These are phyloP conservation scores for Onychomys arenicola DNA, from an alignment of 2,797 vertebrate genomes.

Conservation along the genomic window DNA sequence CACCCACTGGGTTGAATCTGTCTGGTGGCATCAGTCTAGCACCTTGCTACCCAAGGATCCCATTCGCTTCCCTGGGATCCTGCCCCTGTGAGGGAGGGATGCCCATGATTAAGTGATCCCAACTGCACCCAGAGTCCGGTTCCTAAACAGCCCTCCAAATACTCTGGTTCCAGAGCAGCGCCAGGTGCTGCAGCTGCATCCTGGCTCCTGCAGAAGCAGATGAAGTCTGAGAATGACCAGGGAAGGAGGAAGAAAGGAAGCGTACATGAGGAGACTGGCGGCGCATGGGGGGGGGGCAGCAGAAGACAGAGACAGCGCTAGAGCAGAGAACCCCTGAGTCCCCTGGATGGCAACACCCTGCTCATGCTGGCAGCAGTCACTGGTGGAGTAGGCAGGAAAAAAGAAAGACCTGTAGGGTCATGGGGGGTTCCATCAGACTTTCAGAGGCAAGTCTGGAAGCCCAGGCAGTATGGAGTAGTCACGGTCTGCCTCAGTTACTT, in stretches of 20 bases:
- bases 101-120: neutral
- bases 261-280: neutral
- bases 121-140: neutral
- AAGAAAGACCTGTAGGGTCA: neutral
- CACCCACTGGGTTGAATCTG: neutral
- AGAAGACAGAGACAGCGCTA: neutral
- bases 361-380: neutral
- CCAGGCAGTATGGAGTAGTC: neutral
- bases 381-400: neutral
- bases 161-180: neutral
- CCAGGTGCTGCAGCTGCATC: neutral
- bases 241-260: neutral
- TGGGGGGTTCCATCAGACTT: neutral
- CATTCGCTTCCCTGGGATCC: neutral
- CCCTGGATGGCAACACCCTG: neutral
- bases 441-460: neutral
- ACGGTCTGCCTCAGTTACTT: neutral
- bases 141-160: neutral
- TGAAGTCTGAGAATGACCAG: neutral
- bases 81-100: neutral
- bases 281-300: neutral
- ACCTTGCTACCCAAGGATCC: neutral
- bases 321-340: neutral
- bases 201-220: neutral
- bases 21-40: neutral